phyloP scores from a whole-genome alignment of 2,888 invertebrate species.

The Chaetogeoica ovagalla region DNA sequence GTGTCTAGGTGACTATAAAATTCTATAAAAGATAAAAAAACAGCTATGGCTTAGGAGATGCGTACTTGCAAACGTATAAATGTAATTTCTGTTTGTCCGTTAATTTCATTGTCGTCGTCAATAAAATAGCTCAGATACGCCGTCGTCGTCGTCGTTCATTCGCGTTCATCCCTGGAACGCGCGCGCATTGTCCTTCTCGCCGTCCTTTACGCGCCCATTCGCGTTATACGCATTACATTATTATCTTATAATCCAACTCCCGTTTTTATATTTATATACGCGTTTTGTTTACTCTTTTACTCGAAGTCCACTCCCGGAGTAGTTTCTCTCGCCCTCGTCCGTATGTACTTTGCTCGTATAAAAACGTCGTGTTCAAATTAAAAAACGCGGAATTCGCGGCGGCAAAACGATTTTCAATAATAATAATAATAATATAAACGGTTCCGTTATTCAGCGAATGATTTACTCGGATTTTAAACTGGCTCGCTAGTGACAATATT shows the following conservation, averaged over 20 bases:
- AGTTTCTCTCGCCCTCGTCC: background rate
- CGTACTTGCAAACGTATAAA: too few relatives aligned
- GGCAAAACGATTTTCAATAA: background rate
- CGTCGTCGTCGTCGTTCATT: background rate
- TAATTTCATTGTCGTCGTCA: too few relatives aligned
- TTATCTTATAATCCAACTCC: too few relatives aligned
- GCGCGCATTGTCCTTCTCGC: background rate
- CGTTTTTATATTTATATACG: background rate
- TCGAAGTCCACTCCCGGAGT: background rate
- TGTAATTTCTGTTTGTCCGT: too few relatives aligned
- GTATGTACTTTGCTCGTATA: background rate
- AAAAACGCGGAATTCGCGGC: background rate
- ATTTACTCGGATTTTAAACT: constrained; percentile 4
- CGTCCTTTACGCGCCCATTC: background rate
- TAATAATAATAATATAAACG: background rate
- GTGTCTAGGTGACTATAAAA: too few relatives aligned
- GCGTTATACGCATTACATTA: background rate
- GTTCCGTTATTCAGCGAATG: background rate
- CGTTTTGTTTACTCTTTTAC: background rate
- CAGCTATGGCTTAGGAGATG: too few relatives aligned
- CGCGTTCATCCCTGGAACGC: background rate
- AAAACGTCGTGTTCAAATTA: background rate
- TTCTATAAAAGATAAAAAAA: too few relatives aligned
- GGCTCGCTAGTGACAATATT: background rate
- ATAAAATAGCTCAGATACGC: background rate